A percentile compares a stretch with the other conserved stretches of the same genome.
Conservation (phyloP, 1,140 invertebrate genomes). For the Drosophila kepulauana region DNA sequence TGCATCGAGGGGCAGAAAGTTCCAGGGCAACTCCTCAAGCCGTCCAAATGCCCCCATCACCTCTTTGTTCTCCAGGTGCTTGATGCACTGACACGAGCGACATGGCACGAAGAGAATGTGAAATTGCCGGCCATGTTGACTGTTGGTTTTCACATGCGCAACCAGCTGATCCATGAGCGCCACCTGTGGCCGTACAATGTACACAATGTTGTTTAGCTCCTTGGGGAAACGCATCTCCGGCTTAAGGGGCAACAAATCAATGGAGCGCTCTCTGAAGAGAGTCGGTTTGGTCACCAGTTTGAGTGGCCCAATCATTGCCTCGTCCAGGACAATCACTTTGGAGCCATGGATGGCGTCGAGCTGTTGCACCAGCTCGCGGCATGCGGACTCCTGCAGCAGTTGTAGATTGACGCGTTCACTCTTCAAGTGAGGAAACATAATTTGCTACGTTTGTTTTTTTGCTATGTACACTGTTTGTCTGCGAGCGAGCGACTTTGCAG, state of each 20-base stretch:
- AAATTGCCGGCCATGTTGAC: conserved; percentile 86
- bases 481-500: conserved; percentile 22
- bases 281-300: conserved; percentile 94
- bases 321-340: conserved; percentile 97
- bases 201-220: conserved; percentile 94
- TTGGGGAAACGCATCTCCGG: conserved; percentile 88
- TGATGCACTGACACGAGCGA: conserved; percentile 94
- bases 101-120: conserved; percentile 95
- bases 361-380: conserved; percentile 92
- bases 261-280: conserved; percentile 92
- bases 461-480: not conserved
- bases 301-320: conserved; percentile 94
- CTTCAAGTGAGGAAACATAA: conserved; percentile 88
- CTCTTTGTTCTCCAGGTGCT: conserved; percentile 92
- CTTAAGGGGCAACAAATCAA: conserved; percentile 91
- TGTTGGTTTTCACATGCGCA: conserved; percentile 89
- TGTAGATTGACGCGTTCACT: conserved; percentile 92
- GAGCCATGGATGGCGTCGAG: conserved; percentile 94
- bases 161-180: conserved; percentile 94
- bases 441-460: not conserved
- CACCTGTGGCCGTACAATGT: conserved; percentile 93
- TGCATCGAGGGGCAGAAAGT: conserved; percentile 96
- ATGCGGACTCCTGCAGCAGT: conserved; percentile 91
- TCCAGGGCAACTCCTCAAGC: conserved; percentile 94
- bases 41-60: conserved; percentile 92